Evolutionary conservation across 2,888 invertebrate species (phyloP).

Genomic region (Fragum fragum): DNA sequence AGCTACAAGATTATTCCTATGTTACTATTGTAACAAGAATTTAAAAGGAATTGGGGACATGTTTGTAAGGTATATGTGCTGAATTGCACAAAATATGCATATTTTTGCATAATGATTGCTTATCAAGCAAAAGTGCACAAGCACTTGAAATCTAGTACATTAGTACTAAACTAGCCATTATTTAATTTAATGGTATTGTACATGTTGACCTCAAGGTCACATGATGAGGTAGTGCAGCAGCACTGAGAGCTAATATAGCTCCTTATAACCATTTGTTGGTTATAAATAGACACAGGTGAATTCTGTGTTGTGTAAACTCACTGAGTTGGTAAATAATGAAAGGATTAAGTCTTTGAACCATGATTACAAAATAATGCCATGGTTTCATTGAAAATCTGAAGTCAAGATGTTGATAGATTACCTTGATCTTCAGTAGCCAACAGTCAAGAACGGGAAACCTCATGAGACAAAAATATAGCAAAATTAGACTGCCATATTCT

Average conservation of each 20-base stretch:
- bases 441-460: slow-evolving; percentile 30
- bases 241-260: slow-evolving; percentile 15
- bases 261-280: slow-evolving; percentile 11
- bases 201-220: background rate
- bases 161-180: slow-evolving; percentile 1
- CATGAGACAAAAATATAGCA: slow-evolving; percentile 27
- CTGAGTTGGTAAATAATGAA: background rate
- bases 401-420: background rate
- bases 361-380: background rate
- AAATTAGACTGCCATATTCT: background rate
- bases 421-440: background rate
- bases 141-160: slow-evolving; percentile 10
- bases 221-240: slow-evolving; percentile 16
- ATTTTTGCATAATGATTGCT: slow-evolving; percentile 4
- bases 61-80: background rate
- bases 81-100: background rate
- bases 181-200: background rate
- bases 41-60: background rate
- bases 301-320: background rate
- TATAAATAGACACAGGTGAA: background rate
- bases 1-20: background rate
- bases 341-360: background rate
- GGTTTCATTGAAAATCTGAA: background rate
- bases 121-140: slow-evolving; percentile 9
- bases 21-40: background rate